Evolutionary conservation across 2,888 invertebrate genomes (phyloP), one percentile per base, ranked within the genome.

Genomic region (Allygus modestus): DNA sequence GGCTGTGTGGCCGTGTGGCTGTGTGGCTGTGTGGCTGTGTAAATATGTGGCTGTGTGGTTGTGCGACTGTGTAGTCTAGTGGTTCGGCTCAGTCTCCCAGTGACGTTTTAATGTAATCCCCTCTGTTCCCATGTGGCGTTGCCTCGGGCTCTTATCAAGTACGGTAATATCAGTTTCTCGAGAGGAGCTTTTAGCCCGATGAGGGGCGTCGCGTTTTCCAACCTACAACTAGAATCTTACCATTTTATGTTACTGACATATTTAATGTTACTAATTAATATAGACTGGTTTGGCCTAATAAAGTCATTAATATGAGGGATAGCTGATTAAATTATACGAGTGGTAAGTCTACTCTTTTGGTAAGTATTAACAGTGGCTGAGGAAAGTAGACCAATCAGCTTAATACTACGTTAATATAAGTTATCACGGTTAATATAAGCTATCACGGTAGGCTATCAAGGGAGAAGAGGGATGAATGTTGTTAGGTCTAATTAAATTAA

Each of bases 61-160:
- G n/a, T n/a, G n/a, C n/a, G n/a, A n/a, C n/a, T n/a, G n/a, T n/a
- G n/a, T n/a, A n/a, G n/a, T n/a, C n/a, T n/a, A n/a, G n/a, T n/a
- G n/a, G n/a, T n/a, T n/a, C n/a, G n/a, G n/a, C n/a, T n/a, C n/a
- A n/a, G n/a, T n/a, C n/a, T 58, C 58, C 20, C 58, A 20, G 46
- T 58, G 20, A 58, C 20, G 58, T 58, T 58, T 58, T 23, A 58
- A 58, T 58, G 5, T 23, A 23, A 58, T 58, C 58, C 12, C 46
- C 58, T 58, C 58, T 4, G 58, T 12, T 11, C 20, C 26, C 58
- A 4, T 23, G 58, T 23, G 12, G 58, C 20, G 26, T 23, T 9
- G 58, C 58, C 58, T 7, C 23, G 2, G 58, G 58, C 58, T 58
- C 23, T 58, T 58, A 58, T 58, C 20, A 58, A 23, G 58, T n/a